Conservation (phyloP, 2,797 vertebrate genomes). For the Acrossocheilus wenchowensis region DNA sequence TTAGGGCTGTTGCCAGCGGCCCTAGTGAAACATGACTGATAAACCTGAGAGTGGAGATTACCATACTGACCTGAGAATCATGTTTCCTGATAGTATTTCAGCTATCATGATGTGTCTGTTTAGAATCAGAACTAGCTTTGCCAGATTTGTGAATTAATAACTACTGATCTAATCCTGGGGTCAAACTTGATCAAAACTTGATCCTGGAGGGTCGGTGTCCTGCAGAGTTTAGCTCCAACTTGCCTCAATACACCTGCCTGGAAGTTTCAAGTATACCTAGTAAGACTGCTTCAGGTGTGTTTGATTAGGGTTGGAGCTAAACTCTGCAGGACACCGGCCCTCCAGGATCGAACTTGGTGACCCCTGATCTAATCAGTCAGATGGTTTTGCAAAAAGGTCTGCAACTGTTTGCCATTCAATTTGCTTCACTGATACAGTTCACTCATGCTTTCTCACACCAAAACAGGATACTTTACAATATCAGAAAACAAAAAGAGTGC, state of each 20-base stretch:
- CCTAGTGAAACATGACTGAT: neutral
- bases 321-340: no score
- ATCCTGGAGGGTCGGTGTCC: no score
- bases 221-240: no score
- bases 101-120: neutral
- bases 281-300: no score
- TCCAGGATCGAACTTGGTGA: no score
- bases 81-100: neutral
- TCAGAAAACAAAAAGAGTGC: neutral
- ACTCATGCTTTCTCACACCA: neutral
- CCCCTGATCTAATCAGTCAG: no score
- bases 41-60: neutral
- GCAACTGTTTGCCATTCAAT: neutral
- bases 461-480: neutral
- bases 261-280: no score
- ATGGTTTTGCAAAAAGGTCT: no score
- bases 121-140: neutral
- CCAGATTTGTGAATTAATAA: neutral
- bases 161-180: neutral
- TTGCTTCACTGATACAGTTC: neutral
- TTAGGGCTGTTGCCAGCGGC: neutral
- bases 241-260: no score
- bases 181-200: no score
- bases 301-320: no score
- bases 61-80: neutral